phyloP scores from a whole-genome alignment of 35 echinoderm and acorn worm genomes.

The Antedon bifida region DNA sequence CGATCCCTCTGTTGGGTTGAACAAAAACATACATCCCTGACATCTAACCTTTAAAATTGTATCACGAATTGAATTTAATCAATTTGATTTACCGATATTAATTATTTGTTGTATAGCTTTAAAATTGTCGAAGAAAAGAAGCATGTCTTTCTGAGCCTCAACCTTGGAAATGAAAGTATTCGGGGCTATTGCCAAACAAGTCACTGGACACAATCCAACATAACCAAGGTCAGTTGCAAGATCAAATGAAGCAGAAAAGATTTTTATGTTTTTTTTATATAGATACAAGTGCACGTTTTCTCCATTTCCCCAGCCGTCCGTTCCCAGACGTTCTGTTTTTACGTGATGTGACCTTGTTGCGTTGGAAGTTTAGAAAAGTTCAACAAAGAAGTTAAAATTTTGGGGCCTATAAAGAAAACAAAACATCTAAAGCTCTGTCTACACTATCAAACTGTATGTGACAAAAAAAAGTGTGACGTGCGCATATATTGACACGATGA shows the following conservation, averaged over 20 bases:
- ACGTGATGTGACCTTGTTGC: not conserved
- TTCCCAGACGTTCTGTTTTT: too few relatives aligned
- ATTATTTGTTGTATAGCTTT: not conserved
- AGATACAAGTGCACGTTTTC: not conserved
- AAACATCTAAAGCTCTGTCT: too few relatives aligned
- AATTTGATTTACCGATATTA: not conserved
- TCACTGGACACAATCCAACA: not conserved
- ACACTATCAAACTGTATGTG: too few relatives aligned
- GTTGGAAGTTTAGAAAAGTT: too few relatives aligned
- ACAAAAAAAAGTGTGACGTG: too few relatives aligned
- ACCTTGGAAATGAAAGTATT: not conserved
- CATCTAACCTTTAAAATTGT: not conserved
- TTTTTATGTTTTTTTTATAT: not conserved
- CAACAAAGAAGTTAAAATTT: too few relatives aligned
- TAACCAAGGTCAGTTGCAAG: not conserved
- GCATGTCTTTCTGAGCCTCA: not conserved
- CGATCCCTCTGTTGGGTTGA: not conserved
- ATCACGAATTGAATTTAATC: not conserved
- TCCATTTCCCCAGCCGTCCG: not conserved
- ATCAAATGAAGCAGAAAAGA: not conserved
- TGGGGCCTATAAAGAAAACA: too few relatives aligned
- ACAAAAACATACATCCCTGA: not conserved
- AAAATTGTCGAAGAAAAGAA: not conserved
- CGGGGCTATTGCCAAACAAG: not conserved
- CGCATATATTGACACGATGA: too few relatives aligned